Evolutionary conservation across 2,113 vertebrate genomes (phyloP), one percentile per base, ranked within the genome.

Genomic region (Melospiza georgiana): DNA sequence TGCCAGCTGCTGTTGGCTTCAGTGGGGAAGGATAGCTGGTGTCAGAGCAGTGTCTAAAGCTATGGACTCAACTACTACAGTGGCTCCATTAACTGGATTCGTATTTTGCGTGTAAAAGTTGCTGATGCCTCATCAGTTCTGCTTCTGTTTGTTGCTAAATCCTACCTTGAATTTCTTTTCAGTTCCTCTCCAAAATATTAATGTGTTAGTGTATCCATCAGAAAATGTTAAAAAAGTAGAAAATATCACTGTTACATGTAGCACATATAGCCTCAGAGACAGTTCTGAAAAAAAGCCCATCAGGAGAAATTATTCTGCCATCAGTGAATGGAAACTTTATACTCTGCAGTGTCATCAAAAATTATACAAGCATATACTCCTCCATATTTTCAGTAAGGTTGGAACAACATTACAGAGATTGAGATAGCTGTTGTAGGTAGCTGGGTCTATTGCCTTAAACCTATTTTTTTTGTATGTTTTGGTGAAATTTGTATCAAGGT

Each of bases 171-270:
- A 27, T 95, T 92, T 92, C 52, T 91, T 96, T 61, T 80, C 63
- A 93, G 81, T 94, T 94, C 49, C 80, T 95, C 72, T 93, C 48
- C 18, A 27, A 94, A 97, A 96, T 57, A 43, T 58, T 66, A 55
- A 66, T 67, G 35, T 94, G 49, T 81, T 84, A 83, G 90, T 91
- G 33, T 37, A 93, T 82, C 73, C 66, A 91, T 91, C 68, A 89
- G 87, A 94, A 96, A 95, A 95, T 81, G 57, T 91, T 77, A 91
- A 79, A 95, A 69, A 94, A 94, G 59, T 92, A 83, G 86, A 88
- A 95, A 97, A 89, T 78, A 51, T 82, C 69, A 92, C 54, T 22
- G 90, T 92, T 87, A 80, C 27, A 11, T 88, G 66, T 93, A 94
- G 95, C 52, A 94, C 48, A n/a, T 89, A 88, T 48, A 37, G 51